Percentiles rank a stretch among this genome's conserved stretches.
Evolutionary conservation across 2,888 invertebrate species (phyloP).

Genomic region (Theodoxus fluviatilis): DNA sequence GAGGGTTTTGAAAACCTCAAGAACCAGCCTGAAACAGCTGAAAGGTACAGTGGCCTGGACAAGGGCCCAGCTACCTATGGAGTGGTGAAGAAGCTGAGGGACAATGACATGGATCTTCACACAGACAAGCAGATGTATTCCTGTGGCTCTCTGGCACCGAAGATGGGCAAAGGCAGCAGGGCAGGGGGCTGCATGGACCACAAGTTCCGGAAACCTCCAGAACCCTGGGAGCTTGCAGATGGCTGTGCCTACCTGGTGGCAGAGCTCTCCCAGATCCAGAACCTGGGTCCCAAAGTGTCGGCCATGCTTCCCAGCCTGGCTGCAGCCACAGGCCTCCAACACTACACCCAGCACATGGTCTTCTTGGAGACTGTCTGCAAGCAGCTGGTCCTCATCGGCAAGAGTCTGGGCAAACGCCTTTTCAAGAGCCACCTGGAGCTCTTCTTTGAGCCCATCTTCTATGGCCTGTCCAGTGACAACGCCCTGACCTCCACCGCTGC

Average conservation of each 20-base stretch:
- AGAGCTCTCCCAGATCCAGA: slow-evolving; percentile 65
- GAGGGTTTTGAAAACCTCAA: slow-evolving; percentile 66
- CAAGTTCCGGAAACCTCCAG: slow-evolving; percentile 66
- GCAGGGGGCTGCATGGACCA: slow-evolving; percentile 67
- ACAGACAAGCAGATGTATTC: slow-evolving; percentile 69
- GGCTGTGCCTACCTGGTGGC: slow-evolving; percentile 68
- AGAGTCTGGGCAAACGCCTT: slow-evolving; percentile 67
- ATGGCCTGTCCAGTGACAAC: slow-evolving; percentile 67
- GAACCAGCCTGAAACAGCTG: slow-evolving; percentile 65
- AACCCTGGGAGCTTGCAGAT: slow-evolving; percentile 70
- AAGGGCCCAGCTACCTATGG: slow-evolving; percentile 67
- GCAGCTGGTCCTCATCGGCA: slow-evolving; percentile 57
- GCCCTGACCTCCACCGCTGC: slow-evolving; percentile 68
- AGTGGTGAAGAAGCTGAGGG: slow-evolving; percentile 66
- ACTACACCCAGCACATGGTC: slow-evolving; percentile 68
- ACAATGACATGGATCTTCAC: slow-evolving; percentile 68
- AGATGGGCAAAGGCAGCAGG: slow-evolving; percentile 67
- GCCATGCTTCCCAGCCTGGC: slow-evolving; percentile 65
- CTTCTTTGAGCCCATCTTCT: too few species aligned
- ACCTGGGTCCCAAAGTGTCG: slow-evolving; percentile 52
- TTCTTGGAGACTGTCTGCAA: slow-evolving; percentile 69
- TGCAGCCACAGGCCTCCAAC: slow-evolving; percentile 64
- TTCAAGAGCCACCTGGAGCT: slow-evolving; percentile 68
- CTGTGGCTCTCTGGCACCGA: slow-evolving; percentile 69
- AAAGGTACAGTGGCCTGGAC: slow-evolving; percentile 63